Percentiles rank a stretch among this genome's conserved stretches.
Conservation (phyloP, 2,113 vertebrate species). For the Microtus ochrogaster region DNA sequence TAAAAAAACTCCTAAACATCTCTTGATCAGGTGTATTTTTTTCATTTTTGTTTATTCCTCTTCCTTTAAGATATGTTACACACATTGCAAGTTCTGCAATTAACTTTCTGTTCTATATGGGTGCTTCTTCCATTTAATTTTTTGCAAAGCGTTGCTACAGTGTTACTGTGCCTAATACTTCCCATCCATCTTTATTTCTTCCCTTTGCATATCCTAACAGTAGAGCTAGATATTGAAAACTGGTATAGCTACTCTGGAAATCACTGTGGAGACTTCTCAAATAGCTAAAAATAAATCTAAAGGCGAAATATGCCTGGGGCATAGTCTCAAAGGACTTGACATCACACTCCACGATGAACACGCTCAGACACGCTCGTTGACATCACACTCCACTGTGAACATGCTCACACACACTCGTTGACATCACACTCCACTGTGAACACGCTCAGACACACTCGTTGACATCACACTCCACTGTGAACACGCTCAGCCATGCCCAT, state of each 20-base stretch:
- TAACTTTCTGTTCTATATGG: background rate
- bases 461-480: background rate
- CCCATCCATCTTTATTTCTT: background rate
- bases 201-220: background rate
- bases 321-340: background rate
- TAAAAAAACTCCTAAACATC: constrained; percentile 1
- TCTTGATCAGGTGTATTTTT: background rate
- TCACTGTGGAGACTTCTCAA: background rate
- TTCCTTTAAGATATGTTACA: constrained; percentile 21
- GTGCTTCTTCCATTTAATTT: background rate
- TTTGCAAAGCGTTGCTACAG: background rate
- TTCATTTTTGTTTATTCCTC: background rate
- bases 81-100: constrained; percentile 1
- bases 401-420: background rate
- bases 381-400: background rate
- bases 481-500: background rate
- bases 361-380: background rate
- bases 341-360: background rate
- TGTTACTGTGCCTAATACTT: no score
- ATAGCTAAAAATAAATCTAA: background rate
- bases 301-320: background rate
- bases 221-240: background rate
- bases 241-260: background rate
- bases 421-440: no score
- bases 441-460: background rate